phyloP scores from a whole-genome alignment of 2,888 invertebrate species.

The Cotesia congregata region DNA sequence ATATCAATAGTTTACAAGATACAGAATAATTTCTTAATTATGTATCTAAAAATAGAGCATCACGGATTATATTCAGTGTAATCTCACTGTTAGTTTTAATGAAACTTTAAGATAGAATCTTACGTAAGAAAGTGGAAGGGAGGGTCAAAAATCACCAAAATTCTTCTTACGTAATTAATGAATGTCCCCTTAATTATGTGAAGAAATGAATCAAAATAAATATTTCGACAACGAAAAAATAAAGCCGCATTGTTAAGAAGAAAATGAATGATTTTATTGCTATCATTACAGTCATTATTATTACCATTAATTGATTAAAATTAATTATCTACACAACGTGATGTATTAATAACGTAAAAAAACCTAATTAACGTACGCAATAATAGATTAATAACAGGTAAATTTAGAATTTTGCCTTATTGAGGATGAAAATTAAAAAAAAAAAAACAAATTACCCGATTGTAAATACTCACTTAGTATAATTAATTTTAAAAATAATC shows the following conservation, averaged over 20 bases:
- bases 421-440: constrained; percentile 35
- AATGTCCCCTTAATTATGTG: background rate
- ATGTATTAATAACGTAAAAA: constrained; percentile 30
- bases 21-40: too few species aligned
- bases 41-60: too few species aligned
- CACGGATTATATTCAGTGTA: too few species aligned
- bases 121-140: too few species aligned
- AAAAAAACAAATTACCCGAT: constrained; percentile 39
- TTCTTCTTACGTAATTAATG: too few species aligned
- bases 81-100: too few species aligned
- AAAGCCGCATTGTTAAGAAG: constrained; percentile 18
- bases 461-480: constrained; percentile 48
- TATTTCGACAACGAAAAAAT: constrained; percentile 2
- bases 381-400: constrained; percentile 47
- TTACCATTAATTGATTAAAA: constrained; percentile 46
- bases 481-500: constrained; percentile 39
- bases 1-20: too few species aligned
- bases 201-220: background rate
- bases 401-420: constrained; percentile 54
- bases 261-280: constrained; percentile 28
- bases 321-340: constrained; percentile 34
- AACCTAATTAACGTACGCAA: constrained; percentile 45
- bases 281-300: constrained; percentile 43
- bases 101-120: too few species aligned
- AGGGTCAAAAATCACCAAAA: too few species aligned